Evolutionary conservation across 2,888 invertebrate genomes (phyloP).

Genomic region (Pelosia muscerda): DNA sequence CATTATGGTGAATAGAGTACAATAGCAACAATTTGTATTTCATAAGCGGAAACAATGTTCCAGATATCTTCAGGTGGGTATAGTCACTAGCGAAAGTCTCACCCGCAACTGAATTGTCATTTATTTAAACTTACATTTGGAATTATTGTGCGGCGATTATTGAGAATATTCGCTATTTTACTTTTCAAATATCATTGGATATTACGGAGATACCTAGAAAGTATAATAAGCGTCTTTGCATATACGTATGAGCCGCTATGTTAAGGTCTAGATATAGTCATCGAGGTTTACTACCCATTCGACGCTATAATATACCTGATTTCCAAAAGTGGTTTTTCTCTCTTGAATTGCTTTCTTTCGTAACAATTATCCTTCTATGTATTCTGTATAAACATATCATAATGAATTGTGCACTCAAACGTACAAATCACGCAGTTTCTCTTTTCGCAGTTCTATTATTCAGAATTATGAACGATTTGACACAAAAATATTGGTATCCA

Average conservation of each 20-base stretch:
- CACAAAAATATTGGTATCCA: constrained; percentile 35
- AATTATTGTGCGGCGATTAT: constrained; percentile 23
- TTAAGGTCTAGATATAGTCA: background rate
- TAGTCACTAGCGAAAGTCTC: constrained; percentile 35
- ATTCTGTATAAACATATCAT: background rate
- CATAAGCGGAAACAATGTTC: constrained; percentile 59
- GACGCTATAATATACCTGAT: background rate
- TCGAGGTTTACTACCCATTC: background rate
- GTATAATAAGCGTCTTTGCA: too few relatives aligned
- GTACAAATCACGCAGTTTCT: background rate
- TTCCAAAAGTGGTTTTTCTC: background rate
- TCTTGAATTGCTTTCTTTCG: background rate
- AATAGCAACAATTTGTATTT: constrained; percentile 64
- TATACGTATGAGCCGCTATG: background rate
- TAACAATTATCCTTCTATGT: background rate
- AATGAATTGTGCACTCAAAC: too few relatives aligned
- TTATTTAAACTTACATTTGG: constrained; percentile 25
- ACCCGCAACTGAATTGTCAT: constrained; percentile 32
- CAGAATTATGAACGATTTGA: constrained; percentile 28
- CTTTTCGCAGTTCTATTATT: constrained; percentile 18
- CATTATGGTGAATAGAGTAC: constrained; percentile 56
- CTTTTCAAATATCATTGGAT: background rate
- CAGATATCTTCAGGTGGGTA: constrained; percentile 62
- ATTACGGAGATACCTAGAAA: background rate
- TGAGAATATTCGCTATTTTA: constrained; percentile 19